These are phyloP conservation scores for Carpatolechia fugitivella DNA, from an alignment of 2,888 invertebrate genomes.

Conservation along the genomic window DNA sequence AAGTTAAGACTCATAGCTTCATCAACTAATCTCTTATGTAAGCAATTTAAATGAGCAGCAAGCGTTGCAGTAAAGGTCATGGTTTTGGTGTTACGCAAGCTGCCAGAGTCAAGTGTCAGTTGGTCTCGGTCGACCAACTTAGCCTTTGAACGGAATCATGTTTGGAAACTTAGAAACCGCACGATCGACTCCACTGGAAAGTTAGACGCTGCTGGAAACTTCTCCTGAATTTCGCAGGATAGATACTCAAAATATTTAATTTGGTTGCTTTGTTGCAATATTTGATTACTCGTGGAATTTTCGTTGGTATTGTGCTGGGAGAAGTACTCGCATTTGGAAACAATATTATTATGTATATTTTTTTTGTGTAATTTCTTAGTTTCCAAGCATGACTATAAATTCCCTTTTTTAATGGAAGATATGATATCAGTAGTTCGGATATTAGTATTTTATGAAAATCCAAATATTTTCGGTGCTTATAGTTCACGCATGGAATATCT, in stretches of 20 bases:
- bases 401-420: no score
- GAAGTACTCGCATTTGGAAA: no score
- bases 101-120: slow-evolving; percentile 30
- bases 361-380: no score
- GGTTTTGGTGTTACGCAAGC: slow-evolving; percentile 45
- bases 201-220: slow-evolving; percentile 1
- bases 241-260: background rate
- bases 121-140: slow-evolving; percentile 34
- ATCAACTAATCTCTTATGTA: slow-evolving; percentile 27
- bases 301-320: no score
- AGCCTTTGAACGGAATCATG: slow-evolving; percentile 5
- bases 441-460: no score
- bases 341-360: no score
- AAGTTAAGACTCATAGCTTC: background rate
- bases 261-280: background rate
- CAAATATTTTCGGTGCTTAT: background rate
- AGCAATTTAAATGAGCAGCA: slow-evolving; percentile 27
- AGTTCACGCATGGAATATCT: background rate
- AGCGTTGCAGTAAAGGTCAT: slow-evolving; percentile 48
- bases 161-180: slow-evolving; percentile 10
- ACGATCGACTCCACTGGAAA: slow-evolving; percentile 7
- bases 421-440: no score
- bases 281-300: background rate
- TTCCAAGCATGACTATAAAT: no score
- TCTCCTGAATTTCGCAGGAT: background rate